These are phyloP conservation scores for Trichopoda pennipes DNA, from an alignment of 2,888 invertebrate species.

Conservation along the genomic window DNA sequence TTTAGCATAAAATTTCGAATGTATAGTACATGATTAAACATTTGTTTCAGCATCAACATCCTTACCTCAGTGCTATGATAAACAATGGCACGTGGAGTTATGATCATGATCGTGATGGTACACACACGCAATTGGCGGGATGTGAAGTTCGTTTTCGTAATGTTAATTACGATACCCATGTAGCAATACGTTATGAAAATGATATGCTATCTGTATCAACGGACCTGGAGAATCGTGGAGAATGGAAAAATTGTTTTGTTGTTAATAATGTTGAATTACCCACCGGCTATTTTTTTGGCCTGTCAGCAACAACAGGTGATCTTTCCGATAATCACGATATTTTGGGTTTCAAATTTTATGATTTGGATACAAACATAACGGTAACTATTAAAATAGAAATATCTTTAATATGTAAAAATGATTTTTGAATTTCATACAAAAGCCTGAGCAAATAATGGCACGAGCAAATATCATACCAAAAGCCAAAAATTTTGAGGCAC, in stretches of 20 bases:
- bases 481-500: constrained; percentile 93
- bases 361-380: constrained; percentile 89
- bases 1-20: not conserved
- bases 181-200: constrained; percentile 94
- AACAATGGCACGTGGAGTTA: constrained; percentile 97
- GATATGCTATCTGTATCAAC: constrained; percentile 94
- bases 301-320: constrained; percentile 98
- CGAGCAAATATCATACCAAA: constrained; percentile 92
- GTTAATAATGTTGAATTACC: constrained; percentile 95
- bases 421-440: not conserved
- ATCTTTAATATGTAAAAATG: not conserved
- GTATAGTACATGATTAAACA: not conserved
- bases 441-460: constrained; percentile 82
- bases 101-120: constrained; percentile 99
- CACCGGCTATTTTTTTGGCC: constrained; percentile 96
- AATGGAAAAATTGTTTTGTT: constrained; percentile 96
- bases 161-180: constrained; percentile 92
- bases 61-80: constrained; percentile 98
- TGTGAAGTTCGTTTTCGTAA: constrained; percentile 98
- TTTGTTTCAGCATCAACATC: constrained; percentile 93
- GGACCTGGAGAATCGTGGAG: constrained; percentile 94
- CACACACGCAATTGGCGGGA: constrained; percentile 97
- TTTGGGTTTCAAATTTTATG: constrained; percentile 93
- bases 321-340: constrained; percentile 98
- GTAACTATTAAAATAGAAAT: constrained; percentile 69